phyloP scores from a whole-genome alignment of 2,113 vertebrate genomes.

The Eptesicus fuscus region DNA sequence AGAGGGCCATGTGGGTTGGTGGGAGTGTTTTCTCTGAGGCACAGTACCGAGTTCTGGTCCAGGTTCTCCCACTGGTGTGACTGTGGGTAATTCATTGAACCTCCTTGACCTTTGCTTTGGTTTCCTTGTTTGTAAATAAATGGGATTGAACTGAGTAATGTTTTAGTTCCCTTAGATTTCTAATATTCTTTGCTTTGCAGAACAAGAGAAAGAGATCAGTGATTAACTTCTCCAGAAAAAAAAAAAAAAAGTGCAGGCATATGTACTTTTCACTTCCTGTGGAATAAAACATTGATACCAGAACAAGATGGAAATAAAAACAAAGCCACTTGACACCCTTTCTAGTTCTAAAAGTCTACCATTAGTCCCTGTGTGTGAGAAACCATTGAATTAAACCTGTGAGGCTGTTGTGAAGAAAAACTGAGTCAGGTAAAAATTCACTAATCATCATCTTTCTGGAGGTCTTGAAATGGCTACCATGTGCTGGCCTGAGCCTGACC shows the following conservation, averaged over 20 bases:
- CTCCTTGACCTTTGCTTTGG: background rate
- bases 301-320: constrained; percentile 2
- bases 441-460: background rate
- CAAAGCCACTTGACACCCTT: background rate
- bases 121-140: background rate
- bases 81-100: background rate
- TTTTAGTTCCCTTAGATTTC: background rate
- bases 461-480: background rate
- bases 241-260: background rate
- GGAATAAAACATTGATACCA: background rate
- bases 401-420: background rate
- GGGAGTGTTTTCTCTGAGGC: too few relatives aligned
- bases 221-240: background rate
- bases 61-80: background rate
- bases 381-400: background rate
- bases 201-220: background rate
- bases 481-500: background rate
- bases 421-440: background rate
- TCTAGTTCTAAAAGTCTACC: background rate
- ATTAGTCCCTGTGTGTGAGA: background rate
- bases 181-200: background rate
- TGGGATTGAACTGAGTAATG: background rate
- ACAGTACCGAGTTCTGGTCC: background rate
- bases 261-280: background rate
- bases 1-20: background rate